Conservation (phyloP, 2,113 vertebrate genomes). For the Nycticorax nycticorax region DNA sequence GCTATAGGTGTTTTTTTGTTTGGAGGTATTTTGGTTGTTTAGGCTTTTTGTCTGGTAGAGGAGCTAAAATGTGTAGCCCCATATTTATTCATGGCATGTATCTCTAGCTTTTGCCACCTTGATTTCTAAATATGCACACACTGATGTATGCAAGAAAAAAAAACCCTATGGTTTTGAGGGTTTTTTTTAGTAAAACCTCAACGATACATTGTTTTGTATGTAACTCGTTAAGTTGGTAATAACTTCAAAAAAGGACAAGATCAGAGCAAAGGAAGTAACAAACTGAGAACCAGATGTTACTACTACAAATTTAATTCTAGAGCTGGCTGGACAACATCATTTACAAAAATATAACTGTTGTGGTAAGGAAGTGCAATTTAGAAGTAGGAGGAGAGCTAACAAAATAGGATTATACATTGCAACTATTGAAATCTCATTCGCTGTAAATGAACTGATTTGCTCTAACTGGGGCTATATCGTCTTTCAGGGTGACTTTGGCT, state of each 20-base stretch:
- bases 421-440: not conserved
- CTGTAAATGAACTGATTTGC: not conserved
- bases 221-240: not conserved
- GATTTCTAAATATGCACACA: not conserved
- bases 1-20: not conserved
- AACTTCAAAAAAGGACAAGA: not conserved
- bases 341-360: not conserved
- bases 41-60: not conserved
- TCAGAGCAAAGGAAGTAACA: not conserved
- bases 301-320: not conserved
- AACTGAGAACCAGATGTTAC: not conserved
- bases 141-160: not conserved
- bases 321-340: not conserved
- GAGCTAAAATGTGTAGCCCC: not conserved
- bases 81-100: not conserved
- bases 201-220: not conserved
- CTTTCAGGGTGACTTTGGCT: constrained; percentile 62
- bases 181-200: not conserved
- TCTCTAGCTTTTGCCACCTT: not conserved
- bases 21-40: accelerated
- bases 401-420: not conserved
- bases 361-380: not conserved
- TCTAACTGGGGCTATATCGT: not conserved
- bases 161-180: accelerated
- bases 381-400: not conserved